Conservation (phyloP, 2,888 invertebrate genomes). For the Lithophane semibrunnea region DNA sequence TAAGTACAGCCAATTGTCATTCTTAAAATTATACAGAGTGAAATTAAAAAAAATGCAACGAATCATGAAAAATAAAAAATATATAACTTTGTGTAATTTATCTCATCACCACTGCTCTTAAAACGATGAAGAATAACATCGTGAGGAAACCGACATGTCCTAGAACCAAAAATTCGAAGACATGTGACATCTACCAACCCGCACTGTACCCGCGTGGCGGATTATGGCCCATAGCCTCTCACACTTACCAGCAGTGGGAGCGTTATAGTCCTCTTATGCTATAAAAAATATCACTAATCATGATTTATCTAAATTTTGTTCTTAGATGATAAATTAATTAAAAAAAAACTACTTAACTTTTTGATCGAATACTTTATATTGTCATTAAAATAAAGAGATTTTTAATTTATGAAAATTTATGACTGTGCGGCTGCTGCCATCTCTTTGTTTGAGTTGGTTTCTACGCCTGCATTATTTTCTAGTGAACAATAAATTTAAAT, state of each 20-base stretch:
- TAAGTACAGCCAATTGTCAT: slow-evolving; percentile 58
- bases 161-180: no score
- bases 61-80: background rate
- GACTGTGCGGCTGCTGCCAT: background rate
- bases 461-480: no score
- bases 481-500: background rate
- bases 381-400: background rate
- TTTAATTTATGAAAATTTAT: background rate
- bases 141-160: no score
- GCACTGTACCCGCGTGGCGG: no score
- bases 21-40: slow-evolving; percentile 39
- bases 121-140: no score
- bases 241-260: no score
- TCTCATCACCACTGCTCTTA: no score
- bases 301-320: slow-evolving; percentile 11
- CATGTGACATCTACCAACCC: no score
- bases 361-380: slow-evolving; percentile 16
- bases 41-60: slow-evolving; percentile 17
- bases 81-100: no score
- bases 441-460: background rate
- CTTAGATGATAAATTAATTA: background rate
- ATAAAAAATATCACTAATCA: background rate
- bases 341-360: background rate
- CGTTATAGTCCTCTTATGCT: no score
- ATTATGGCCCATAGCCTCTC: no score